phyloP scores from a whole-genome alignment of 2,797 vertebrate species.

The Falco peregrinus region DNA sequence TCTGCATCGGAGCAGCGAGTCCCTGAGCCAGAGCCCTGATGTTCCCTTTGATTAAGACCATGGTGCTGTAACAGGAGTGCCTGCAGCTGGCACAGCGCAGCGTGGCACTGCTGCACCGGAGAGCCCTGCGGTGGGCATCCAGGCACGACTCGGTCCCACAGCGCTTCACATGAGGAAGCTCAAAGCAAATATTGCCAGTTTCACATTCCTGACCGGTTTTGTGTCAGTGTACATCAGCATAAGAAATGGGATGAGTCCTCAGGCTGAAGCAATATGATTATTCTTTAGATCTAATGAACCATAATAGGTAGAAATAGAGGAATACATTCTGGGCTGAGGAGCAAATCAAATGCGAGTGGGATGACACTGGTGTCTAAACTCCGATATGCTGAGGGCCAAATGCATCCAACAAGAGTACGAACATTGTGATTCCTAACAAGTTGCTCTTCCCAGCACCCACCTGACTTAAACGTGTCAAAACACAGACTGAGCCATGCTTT shows the following conservation, averaged over 20 bases:
- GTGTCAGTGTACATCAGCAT: background rate
- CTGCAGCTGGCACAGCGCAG: background rate
- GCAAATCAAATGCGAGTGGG: conserved; percentile 16
- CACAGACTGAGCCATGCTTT: background rate
- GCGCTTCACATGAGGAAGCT: background rate
- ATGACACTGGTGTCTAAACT: background rate
- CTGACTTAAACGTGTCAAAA: background rate
- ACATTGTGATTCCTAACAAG: background rate
- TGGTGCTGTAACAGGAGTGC: background rate
- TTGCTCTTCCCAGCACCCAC: background rate
- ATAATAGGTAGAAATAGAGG: conserved; percentile 10
- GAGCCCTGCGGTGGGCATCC: background rate
- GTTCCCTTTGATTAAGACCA: background rate
- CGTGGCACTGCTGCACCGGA: background rate
- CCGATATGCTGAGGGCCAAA: background rate
- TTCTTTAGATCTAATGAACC: background rate
- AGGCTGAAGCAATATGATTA: background rate
- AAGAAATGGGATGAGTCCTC: background rate
- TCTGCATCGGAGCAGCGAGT: background rate
- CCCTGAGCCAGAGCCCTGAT: background rate
- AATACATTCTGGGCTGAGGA: background rate
- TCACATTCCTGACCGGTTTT: conserved; percentile 19
- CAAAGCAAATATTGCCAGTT: background rate
- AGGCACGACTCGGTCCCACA: background rate
- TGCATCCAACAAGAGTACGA: background rate